Evolutionary conservation across 1,140 invertebrate species (phyloP).

Genomic region (Cyclargus thomasi): DNA sequence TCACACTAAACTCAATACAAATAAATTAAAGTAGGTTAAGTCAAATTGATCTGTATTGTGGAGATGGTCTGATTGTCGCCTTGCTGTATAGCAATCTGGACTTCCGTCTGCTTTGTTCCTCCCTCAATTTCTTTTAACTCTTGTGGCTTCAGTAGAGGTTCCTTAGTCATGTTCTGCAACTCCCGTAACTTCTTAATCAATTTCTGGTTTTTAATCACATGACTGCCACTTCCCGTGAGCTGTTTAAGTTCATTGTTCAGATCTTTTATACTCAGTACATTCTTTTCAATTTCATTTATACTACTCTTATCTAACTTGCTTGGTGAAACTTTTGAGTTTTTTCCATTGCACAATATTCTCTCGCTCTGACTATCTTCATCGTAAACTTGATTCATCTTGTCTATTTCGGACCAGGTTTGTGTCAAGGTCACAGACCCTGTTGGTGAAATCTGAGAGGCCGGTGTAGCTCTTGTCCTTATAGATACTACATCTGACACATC

Average conservation of each 20-base stretch:
- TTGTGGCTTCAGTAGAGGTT: background rate
- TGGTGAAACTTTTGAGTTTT: background rate
- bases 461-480: slow-evolving; percentile 24
- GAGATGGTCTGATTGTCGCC: background rate
- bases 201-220: slow-evolving; percentile 40
- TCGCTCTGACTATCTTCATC: slow-evolving; percentile 38
- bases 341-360: background rate
- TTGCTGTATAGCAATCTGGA: background rate
- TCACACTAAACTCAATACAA: too few species aligned
- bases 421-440: slow-evolving; percentile 31
- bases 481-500: slow-evolving; percentile 30
- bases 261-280: slow-evolving; percentile 37
- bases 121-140: background rate
- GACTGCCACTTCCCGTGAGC: slow-evolving; percentile 19
- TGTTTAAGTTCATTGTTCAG: slow-evolving; percentile 32
- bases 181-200: slow-evolving; percentile 45
- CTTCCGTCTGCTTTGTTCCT: background rate
- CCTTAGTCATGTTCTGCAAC: slow-evolving; percentile 29
- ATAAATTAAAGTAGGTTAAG: too few species aligned
- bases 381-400: slow-evolving; percentile 37
- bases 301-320: background rate
- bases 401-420: slow-evolving; percentile 43
- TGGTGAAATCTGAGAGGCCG: slow-evolving; percentile 21
- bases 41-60: background rate
- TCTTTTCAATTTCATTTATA: slow-evolving; percentile 31